A percentile compares a stretch with the other conserved stretches of the same genome.
phyloP scores from a whole-genome alignment of 2,113 vertebrate species.

The Proterorhinus semilunaris region DNA sequence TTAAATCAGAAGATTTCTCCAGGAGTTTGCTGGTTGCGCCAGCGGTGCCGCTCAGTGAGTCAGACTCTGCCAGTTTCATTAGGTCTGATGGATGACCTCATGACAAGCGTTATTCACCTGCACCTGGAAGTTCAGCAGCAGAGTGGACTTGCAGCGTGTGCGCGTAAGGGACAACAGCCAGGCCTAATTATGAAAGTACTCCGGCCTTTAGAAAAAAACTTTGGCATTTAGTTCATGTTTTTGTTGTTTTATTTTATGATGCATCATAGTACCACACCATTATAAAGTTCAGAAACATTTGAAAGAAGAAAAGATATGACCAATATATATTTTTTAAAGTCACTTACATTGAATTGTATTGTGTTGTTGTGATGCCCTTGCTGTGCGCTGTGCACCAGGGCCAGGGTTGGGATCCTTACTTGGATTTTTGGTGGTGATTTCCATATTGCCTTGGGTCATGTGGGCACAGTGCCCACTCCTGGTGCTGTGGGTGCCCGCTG shows the following conservation, averaged over 20 bases:
- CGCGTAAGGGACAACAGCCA: constrained; percentile 29
- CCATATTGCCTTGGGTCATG: constrained; percentile 78
- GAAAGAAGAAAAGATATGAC: neutral
- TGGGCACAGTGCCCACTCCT: constrained; percentile 74
- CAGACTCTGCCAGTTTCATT: constrained; percentile 72
- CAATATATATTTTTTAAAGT: no score
- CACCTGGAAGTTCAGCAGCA: constrained; percentile 38
- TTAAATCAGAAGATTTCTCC: constrained; percentile 71
- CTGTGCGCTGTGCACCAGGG: constrained; percentile 46
- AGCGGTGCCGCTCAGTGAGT: constrained; percentile 65
- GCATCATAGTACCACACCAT: no score
- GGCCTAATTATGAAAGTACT: constrained; percentile 45
- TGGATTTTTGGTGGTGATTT: constrained; percentile 73
- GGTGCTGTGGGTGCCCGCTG: constrained; percentile 72
- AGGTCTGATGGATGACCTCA: constrained; percentile 74
- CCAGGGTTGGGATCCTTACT: constrained; percentile 61
- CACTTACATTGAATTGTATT: neutral
- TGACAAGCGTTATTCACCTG: constrained; percentile 66
- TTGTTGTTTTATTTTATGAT: neutral
- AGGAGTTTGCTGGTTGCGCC: constrained; percentile 67
- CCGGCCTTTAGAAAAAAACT: constrained; percentile 31
- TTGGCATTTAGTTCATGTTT: neutral
- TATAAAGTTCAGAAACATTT: neutral
- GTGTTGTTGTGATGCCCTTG: constrained; percentile 20
- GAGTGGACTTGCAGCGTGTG: constrained; percentile 12